phyloP scores from a whole-genome alignment of 2,113 vertebrate genomes.

The Semicossyphus pulcher region DNA sequence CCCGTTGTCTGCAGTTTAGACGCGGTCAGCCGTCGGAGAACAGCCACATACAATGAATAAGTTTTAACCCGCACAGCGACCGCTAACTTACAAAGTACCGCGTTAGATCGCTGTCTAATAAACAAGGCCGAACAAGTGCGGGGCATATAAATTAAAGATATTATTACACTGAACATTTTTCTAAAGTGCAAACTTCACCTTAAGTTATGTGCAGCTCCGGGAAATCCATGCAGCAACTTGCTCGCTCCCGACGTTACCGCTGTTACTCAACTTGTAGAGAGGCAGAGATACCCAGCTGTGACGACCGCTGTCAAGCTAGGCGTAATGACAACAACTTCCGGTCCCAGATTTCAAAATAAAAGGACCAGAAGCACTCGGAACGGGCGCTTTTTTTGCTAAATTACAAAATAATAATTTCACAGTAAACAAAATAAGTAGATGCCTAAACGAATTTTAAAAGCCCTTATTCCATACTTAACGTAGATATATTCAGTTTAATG shows the following conservation, averaged over 20 bases:
- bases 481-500: too few species aligned
- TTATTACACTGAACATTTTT: neutral
- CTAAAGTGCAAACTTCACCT: slow-evolving; percentile 58
- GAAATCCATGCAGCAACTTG: slow-evolving; percentile 60
- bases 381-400: neutral
- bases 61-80: slow-evolving; percentile 39
- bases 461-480: too few species aligned
- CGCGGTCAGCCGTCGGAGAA: neutral
- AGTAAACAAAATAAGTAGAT: neutral
- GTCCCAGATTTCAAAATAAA: slow-evolving; percentile 22
- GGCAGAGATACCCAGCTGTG: slow-evolving; percentile 62
- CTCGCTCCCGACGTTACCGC: slow-evolving; percentile 54
- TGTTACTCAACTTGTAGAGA: slow-evolving; percentile 68
- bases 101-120: too few species aligned
- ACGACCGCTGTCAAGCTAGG: neutral
- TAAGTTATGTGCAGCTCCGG: slow-evolving; percentile 49
- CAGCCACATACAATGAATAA: slow-evolving; percentile 43
- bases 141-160: fast-evolving
- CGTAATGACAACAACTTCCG: neutral
- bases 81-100: neutral
- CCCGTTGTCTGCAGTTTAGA: slow-evolving; percentile 17
- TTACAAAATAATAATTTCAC: neutral
- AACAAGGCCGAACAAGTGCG: fast-evolving
- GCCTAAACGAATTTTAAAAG: too few species aligned
- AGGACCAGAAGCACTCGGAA: too few species aligned